Evolutionary conservation across 2,113 vertebrate species (phyloP).

Genomic region (Sakesphorus luctuosus): DNA sequence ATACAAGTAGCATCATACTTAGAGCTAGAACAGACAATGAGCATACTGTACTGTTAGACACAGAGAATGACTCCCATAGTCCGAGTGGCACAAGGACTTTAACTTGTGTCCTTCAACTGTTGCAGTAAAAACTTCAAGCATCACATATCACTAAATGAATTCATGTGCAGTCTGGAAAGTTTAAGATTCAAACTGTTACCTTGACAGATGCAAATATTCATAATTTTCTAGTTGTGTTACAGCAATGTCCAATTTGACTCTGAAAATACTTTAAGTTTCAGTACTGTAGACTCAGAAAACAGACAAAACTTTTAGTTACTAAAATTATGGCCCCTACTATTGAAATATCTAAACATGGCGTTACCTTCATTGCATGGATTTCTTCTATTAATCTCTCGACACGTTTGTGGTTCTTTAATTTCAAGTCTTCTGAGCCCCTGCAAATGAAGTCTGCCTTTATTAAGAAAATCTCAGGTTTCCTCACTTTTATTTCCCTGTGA

Average conservation of each 20-base stretch:
- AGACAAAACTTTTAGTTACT: neutral
- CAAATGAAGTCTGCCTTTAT: neutral
- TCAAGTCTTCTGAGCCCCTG: conserved; percentile 81
- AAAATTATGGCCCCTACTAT: neutral
- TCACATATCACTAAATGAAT: conserved; percentile 18
- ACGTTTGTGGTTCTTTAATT: conserved; percentile 87
- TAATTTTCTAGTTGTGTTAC: neutral
- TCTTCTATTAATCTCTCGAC: conserved; percentile 88
- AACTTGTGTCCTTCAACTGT: neutral
- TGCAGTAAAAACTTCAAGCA: conserved; percentile 3
- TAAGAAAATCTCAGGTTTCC: neutral
- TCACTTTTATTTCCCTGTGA: neutral
- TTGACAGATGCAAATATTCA: neutral
- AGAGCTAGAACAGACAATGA: conserved; percentile 42
- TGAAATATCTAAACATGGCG: neutral
- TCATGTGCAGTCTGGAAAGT: conserved; percentile 41
- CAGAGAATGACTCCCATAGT: neutral
- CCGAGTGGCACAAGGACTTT: neutral
- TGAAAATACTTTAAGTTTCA: neutral
- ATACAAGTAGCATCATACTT: conserved; percentile 24
- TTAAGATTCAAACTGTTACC: conserved; percentile 38
- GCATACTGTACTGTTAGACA: conserved; percentile 23
- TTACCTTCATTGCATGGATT: conserved; percentile 89
- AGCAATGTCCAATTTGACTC: neutral
- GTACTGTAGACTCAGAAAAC: neutral